phyloP scores from a whole-genome alignment of 2,113 vertebrate genomes.

The Zosterops lateralis region DNA sequence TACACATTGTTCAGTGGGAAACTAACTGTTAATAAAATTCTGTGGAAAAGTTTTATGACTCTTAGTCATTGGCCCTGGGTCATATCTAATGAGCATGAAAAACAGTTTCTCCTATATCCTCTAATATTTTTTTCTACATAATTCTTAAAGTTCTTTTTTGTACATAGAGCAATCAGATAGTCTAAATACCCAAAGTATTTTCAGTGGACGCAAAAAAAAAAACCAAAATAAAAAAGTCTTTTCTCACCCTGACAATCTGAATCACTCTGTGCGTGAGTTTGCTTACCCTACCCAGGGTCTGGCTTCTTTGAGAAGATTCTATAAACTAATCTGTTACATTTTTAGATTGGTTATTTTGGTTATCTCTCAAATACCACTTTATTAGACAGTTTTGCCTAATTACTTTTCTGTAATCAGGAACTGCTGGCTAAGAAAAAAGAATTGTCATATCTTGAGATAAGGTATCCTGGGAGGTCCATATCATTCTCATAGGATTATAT shows the following conservation, averaged over 20 bases:
- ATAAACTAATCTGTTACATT: not conserved
- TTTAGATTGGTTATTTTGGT: conserved; percentile 32
- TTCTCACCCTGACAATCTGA: not conserved
- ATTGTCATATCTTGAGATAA: conserved; percentile 55
- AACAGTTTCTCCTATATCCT: conserved; percentile 1
- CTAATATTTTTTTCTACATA: conserved; percentile 18
- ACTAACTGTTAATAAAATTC: not conserved
- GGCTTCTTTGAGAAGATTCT: not conserved
- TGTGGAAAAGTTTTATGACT: not conserved
- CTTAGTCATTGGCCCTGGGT: not conserved
- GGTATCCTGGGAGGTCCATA: conserved; percentile 29
- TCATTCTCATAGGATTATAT: conserved; percentile 68
- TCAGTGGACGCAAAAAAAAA: not conserved
- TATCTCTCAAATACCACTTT: conserved; percentile 57
- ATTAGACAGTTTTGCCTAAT: conserved; percentile 69
- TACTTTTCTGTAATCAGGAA: conserved; percentile 63
- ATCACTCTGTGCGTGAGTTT: conserved; percentile 5
- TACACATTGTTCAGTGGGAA: not conserved
- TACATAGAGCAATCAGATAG: not conserved
- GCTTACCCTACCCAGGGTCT: not conserved
- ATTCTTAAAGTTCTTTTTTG: not conserved
- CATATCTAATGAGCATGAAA: not conserved
- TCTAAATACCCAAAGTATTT: not conserved
- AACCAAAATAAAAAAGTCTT: not conserved
- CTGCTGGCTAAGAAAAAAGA: conserved; percentile 57